These are phyloP conservation scores for Drosophila nr. fundita DNA, from an alignment of 2,888 invertebrate species.

Conservation along the genomic window DNA sequence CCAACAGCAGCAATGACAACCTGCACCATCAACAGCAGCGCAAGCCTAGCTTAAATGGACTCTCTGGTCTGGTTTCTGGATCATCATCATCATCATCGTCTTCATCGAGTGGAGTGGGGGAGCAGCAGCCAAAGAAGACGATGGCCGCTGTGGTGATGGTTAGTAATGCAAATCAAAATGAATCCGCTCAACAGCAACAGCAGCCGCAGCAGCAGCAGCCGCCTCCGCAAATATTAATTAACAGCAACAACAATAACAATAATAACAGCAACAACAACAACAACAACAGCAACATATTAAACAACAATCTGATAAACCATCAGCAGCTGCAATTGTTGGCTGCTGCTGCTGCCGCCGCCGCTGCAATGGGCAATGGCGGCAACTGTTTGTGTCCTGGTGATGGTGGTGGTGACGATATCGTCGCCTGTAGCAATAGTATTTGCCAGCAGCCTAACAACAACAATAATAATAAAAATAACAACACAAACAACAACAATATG, in stretches of 20 bases:
- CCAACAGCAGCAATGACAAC: slow-evolving; percentile 59
- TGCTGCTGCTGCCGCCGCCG: slow-evolving; percentile 69
- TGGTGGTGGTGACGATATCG: slow-evolving; percentile 51
- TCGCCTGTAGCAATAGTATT: slow-evolving; percentile 58
- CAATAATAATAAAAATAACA: slow-evolving; percentile 42
- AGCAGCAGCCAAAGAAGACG: slow-evolving; percentile 77
- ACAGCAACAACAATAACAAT: slow-evolving; percentile 66
- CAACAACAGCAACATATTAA: slow-evolving; percentile 71
- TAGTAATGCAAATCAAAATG: slow-evolving; percentile 78
- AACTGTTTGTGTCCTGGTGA: slow-evolving; percentile 62
- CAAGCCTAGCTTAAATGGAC: slow-evolving; percentile 68
- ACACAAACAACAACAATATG: slow-evolving; percentile 44
- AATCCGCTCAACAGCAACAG: slow-evolving; percentile 49
- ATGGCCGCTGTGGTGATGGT: slow-evolving; percentile 83
- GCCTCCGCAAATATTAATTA: slow-evolving; percentile 71
- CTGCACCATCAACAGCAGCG: slow-evolving; percentile 60
- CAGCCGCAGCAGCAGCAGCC: slow-evolving; percentile 45
- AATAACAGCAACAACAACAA: slow-evolving; percentile 66
- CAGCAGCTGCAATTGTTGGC: slow-evolving; percentile 80
- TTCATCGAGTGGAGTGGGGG: slow-evolving; percentile 47
- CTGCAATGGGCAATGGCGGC: slow-evolving; percentile 54
- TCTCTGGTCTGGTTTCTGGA: slow-evolving; percentile 39
- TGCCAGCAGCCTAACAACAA: slow-evolving; percentile 56
- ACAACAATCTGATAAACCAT: slow-evolving; percentile 77
- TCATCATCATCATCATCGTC: slow-evolving; percentile 8